Evolutionary conservation across 2,888 invertebrate genomes (phyloP).

Genomic region (Ormia ochracea): DNA sequence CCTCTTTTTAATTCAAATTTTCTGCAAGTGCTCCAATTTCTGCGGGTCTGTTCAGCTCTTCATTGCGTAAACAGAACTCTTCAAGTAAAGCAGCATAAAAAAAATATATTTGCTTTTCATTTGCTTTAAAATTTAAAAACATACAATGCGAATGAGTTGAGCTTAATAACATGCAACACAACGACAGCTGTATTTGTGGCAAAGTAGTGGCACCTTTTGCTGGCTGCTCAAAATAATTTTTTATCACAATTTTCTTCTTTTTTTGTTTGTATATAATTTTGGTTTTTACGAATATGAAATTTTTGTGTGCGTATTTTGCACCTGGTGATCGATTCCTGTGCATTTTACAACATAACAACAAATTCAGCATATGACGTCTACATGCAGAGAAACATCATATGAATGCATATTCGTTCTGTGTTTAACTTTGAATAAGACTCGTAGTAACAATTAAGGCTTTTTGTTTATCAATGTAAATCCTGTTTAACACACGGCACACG

Average conservation of each 20-base stretch:
- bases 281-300: slow-evolving; percentile 49
- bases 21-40: slow-evolving; percentile 71
- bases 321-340: slow-evolving; percentile 72
- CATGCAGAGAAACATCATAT: not conserved
- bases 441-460: slow-evolving; percentile 48
- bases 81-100: slow-evolving; percentile 15
- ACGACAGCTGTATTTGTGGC: slow-evolving; percentile 64
- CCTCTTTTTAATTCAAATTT: slow-evolving; percentile 18
- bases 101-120: not conserved
- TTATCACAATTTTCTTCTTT: too few species aligned
- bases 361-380: slow-evolving; percentile 45
- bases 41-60: slow-evolving; percentile 66
- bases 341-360: slow-evolving; percentile 48
- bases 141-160: not conserved
- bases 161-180: slow-evolving; percentile 50
- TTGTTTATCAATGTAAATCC: slow-evolving; percentile 54
- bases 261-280: slow-evolving; percentile 8
- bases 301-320: slow-evolving; percentile 68
- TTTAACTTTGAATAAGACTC: slow-evolving; percentile 20
- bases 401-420: not conserved
- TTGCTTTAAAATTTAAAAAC: slow-evolving; percentile 10
- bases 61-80: slow-evolving; percentile 32
- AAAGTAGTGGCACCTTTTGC: slow-evolving; percentile 56
- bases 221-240: slow-evolving; percentile 51
- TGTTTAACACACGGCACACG: slow-evolving; percentile 57